phyloP scores from a whole-genome alignment of 2,113 vertebrate species.

The Ivindomyrus marchei region DNA sequence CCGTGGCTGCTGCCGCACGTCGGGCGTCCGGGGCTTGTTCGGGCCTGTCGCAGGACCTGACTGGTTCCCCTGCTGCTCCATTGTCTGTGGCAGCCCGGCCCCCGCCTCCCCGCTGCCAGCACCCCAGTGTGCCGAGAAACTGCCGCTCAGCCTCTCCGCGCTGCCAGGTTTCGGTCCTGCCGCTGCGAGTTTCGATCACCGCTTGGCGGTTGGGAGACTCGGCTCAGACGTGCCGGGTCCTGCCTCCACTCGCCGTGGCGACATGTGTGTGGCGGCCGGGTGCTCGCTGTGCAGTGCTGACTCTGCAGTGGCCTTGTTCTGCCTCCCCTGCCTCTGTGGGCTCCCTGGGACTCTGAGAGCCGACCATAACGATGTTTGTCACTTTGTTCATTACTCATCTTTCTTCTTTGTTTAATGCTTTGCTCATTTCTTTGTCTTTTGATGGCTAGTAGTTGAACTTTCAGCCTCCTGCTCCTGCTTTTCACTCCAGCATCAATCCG shows the following conservation, averaged over 20 bases:
- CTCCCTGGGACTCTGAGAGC: not conserved
- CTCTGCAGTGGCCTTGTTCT: not conserved
- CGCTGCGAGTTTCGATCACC: constrained; percentile 12
- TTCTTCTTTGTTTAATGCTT: not conserved
- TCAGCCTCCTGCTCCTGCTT: not conserved
- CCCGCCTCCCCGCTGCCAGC: not conserved
- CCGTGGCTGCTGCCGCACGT: not conserved
- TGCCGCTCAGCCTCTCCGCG: not conserved
- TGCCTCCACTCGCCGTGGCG: not conserved
- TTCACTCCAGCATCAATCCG: not conserved
- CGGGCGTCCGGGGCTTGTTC: not conserved
- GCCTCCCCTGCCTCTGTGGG: not conserved
- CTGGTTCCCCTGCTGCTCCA: constrained; percentile 16
- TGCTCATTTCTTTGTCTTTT: not conserved
- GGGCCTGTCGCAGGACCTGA: not conserved
- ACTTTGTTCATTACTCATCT: not conserved
- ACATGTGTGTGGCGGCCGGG: not conserved
- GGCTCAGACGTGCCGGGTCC: constrained; percentile 14
- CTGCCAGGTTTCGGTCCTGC: constrained; percentile 25
- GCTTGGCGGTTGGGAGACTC: constrained; percentile 12
- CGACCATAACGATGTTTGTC: not conserved
- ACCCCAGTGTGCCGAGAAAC: not conserved
- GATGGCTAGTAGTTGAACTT: not conserved
- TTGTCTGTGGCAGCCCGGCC: not conserved
- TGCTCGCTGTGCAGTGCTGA: not conserved